phyloP scores from a whole-genome alignment of 2,113 vertebrate species.

The Fregata magnificens region DNA sequence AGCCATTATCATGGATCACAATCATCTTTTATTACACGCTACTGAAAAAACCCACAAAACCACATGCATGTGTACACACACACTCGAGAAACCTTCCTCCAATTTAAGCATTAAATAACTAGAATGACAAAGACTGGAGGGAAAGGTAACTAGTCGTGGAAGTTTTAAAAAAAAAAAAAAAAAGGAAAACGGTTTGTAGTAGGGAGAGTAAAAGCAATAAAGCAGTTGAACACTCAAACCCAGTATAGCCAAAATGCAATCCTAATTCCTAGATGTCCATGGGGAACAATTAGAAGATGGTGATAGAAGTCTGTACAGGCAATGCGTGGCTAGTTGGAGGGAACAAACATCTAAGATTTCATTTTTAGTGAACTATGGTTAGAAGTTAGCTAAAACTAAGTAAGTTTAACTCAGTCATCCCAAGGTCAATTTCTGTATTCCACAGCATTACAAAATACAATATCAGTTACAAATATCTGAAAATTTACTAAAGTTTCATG shows the following conservation, averaged over 20 bases:
- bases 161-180: background rate
- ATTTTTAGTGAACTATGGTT: background rate
- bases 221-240: background rate
- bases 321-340: background rate
- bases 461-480: background rate
- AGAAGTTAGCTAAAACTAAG: background rate
- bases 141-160: background rate
- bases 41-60: background rate
- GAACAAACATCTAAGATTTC: background rate
- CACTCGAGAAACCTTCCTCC: background rate
- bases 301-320: background rate
- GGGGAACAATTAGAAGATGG: background rate
- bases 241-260: background rate
- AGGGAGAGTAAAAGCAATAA: background rate
- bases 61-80: background rate
- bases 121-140: background rate
- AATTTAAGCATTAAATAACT: background rate
- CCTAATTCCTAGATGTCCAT: background rate
- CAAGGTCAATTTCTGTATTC: background rate
- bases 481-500: background rate
- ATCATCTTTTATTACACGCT: background rate
- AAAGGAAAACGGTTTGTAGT: fast-evolving
- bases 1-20: background rate
- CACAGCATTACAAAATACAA: background rate
- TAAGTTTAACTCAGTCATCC: background rate